Evolutionary conservation across 2,888 invertebrate species (phyloP).

Genomic region (Diplolepis rosae): DNA sequence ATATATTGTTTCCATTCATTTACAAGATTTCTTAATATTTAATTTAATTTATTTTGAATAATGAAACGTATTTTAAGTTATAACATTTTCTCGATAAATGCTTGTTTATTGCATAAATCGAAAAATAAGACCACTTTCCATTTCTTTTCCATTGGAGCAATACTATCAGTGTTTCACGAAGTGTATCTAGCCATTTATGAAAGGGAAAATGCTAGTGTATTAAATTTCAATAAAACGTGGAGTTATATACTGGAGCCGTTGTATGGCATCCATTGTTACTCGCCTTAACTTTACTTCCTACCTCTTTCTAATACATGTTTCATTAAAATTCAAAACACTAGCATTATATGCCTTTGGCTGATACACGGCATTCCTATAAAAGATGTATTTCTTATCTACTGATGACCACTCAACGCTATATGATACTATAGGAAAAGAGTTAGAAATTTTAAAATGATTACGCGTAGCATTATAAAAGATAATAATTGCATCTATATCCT

Average conservation of each 20-base stretch:
- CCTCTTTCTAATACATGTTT: not conserved
- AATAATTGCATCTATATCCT: not conserved
- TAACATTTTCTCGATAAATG: no score
- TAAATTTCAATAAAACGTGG: slow-evolving; percentile 33
- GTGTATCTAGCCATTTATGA: no score
- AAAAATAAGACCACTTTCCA: no score
- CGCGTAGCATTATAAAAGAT: not conserved
- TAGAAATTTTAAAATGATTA: not conserved
- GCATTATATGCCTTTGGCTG: slow-evolving; percentile 28
- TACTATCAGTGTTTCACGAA: no score
- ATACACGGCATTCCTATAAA: slow-evolving; percentile 36
- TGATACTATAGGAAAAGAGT: slow-evolving; percentile 9
- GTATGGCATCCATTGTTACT: slow-evolving; percentile 28
- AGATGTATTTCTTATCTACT: slow-evolving; percentile 35
- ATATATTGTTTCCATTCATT: no score
- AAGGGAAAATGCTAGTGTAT: no score
- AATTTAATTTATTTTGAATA: no score
- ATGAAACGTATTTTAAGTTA: no score
- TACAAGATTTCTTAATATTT: no score
- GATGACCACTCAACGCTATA: slow-evolving; percentile 38
- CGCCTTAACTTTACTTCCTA: not conserved
- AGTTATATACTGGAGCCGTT: slow-evolving; percentile 27
- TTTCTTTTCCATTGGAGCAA: no score
- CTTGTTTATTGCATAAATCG: no score
- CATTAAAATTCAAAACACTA: not conserved